Evolutionary conservation across 2,888 invertebrate genomes (phyloP).

Genomic region (Conchocele bisecta): DNA sequence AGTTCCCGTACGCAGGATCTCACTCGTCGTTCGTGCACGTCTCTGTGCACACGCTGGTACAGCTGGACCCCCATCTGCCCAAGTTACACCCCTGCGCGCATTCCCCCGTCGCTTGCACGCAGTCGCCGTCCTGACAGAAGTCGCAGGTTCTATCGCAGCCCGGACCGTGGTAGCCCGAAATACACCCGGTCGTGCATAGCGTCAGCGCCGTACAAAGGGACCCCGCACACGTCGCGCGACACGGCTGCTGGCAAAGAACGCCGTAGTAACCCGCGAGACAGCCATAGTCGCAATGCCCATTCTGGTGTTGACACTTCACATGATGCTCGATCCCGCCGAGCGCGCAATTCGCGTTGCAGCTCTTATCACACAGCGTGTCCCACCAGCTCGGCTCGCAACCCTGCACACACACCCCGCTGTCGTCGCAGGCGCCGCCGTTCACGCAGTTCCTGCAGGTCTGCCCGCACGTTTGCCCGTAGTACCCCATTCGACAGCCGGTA

Average conservation of each 20-base stretch:
- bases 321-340: no score
- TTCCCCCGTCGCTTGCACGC: conserved; percentile 15
- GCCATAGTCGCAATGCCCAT: conserved; percentile 37
- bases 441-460: no score
- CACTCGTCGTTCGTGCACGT: conserved; percentile 33
- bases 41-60: conserved; percentile 22
- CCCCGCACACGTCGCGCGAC: conserved; percentile 19
- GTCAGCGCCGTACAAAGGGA: conserved; percentile 14
- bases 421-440: no score
- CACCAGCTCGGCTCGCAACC: conserved; percentile 45
- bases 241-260: conserved; percentile 4
- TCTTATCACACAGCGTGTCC: conserved; percentile 5
- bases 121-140: conserved; percentile 22
- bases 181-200: conserved; percentile 30
- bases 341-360: conserved; percentile 2
- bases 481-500: no score
- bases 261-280: conserved; percentile 39
- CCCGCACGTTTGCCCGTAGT: no score
- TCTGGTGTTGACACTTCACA: no score
- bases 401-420: no score
- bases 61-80: conserved; percentile 24
- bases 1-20: conserved; percentile 23
- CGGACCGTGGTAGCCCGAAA: conserved; percentile 13
- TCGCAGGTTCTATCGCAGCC: conserved; percentile 17
- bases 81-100: conserved; percentile 23